Evolutionary conservation across 2,797 vertebrate species (phyloP).

Genomic region (Nasua narica): DNA sequence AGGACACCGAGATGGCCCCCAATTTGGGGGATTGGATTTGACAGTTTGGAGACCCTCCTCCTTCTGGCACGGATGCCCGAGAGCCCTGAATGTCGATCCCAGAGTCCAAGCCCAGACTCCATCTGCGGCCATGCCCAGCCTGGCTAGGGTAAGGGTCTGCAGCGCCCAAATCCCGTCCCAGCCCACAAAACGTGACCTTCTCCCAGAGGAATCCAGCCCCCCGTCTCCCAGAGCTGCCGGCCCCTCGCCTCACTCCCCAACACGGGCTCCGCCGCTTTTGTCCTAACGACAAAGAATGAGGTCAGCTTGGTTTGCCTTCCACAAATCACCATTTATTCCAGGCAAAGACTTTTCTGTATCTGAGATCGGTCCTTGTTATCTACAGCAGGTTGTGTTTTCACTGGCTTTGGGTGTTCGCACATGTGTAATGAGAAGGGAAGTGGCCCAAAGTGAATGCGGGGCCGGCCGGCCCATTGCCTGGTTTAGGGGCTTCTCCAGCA

Average conservation of each 20-base stretch:
- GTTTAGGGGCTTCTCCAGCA: not conserved
- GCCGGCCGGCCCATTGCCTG: not conserved
- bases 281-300: not conserved
- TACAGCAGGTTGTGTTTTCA: not conserved
- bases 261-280: not conserved
- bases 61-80: fast-evolving
- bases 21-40: not conserved
- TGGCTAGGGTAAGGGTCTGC: not conserved
- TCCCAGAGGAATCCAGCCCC: not conserved
- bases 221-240: not conserved
- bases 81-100: not conserved
- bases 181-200: not conserved
- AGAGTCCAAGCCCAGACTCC: not conserved
- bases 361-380: not conserved
- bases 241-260: fast-evolving
- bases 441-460: not conserved
- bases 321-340: not conserved
- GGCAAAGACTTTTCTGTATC: not conserved
- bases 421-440: not conserved
- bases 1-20: not conserved
- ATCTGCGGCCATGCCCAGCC: not conserved
- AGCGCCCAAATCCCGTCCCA: not conserved
- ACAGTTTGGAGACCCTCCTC: not conserved
- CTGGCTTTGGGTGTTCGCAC: not conserved
- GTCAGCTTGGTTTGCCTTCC: not conserved